Base-by-base conservation (phyloP, 2,888 invertebrate genomes). In the Brenthis ino region DNA sequence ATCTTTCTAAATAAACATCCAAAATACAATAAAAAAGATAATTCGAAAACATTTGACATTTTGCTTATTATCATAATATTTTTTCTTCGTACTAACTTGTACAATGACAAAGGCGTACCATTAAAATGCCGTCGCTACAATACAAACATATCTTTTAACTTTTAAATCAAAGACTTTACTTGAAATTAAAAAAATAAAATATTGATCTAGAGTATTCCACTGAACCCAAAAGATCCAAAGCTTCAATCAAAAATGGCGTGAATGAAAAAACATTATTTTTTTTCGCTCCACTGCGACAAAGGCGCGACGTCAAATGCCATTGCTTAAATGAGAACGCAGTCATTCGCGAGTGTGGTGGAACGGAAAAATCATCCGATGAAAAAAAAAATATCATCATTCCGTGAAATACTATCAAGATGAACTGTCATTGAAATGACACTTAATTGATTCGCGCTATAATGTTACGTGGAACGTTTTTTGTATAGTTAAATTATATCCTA, bases 261-360 rank as follows among this genome's bases (percentile, higher is more conserved):
- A 78, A 79, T 64, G 71, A 68, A 73, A 73, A 83, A 78, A 69
- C 67, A 68, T 68, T 70, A 77, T 82, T 88, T 86, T 85, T 85
- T 83, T 83, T 81, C 79, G 76, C 79, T 79, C 73, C 77, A 75
- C 78, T 71, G 67, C 79, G 82, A 90, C 88, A 91, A 91, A 89
- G 85, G 84, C 79, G 68, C 77, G 82, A 86, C 87, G 88, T 90
- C 89, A 91, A 91, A 91, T 88, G 90, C 86, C 91, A 92, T 92
- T 92, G 91, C 90, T 86, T 82, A 89, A 90, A 90, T 90, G 91
- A 90, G 85, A 91, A 89, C 87, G 85, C 91, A 89, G 85, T 89
- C 89, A 89, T 86, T 86, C 89, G 87, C 81, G 85, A 82, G 88
- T 86, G 88, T 87, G 85, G 88, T 88, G 91, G 76, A 81, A 87